Conservation (phyloP, 2,797 vertebrate genomes). For the Anas bahamensis region DNA sequence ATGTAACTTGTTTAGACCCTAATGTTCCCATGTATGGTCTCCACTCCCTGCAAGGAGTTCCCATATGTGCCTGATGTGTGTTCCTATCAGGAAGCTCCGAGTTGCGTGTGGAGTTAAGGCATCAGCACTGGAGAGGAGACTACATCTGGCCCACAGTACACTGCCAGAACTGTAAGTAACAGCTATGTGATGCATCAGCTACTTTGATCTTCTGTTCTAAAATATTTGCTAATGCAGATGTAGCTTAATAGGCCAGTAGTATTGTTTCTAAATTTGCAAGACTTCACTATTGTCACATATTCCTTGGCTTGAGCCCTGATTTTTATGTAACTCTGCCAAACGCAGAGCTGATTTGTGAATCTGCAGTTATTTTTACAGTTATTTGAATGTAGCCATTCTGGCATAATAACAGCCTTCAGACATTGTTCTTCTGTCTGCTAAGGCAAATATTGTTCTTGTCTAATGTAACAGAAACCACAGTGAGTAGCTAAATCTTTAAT, state of each 20-base stretch:
- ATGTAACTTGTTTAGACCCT: background rate
- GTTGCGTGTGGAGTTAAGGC: background rate
- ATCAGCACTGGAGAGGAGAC: background rate
- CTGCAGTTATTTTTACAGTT: slow-evolving; percentile 71
- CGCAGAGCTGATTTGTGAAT: slow-evolving; percentile 51
- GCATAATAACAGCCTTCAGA: slow-evolving; percentile 62
- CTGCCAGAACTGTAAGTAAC: background rate
- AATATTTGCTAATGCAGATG: background rate
- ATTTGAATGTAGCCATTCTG: slow-evolving; percentile 59
- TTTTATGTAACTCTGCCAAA: background rate
- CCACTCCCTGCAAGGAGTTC: background rate
- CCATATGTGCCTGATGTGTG: background rate
- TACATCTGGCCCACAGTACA: background rate
- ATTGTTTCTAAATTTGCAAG: background rate
- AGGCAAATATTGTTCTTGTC: slow-evolving; percentile 67
- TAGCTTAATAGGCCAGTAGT: background rate
- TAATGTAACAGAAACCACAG: slow-evolving; percentile 63
- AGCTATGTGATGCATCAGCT: background rate
- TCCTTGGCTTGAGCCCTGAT: background rate
- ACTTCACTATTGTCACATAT: background rate
- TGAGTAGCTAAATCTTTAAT: slow-evolving; percentile 68
- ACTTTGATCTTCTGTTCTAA: background rate
- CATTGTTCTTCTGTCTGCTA: slow-evolving; percentile 63
- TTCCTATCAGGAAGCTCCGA: background rate
- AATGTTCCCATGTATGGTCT: accelerated